Evolutionary conservation across 2,113 vertebrate genomes (phyloP), one percentile per base, ranked within the genome.

Genomic region (Calyptomena viridis): DNA sequence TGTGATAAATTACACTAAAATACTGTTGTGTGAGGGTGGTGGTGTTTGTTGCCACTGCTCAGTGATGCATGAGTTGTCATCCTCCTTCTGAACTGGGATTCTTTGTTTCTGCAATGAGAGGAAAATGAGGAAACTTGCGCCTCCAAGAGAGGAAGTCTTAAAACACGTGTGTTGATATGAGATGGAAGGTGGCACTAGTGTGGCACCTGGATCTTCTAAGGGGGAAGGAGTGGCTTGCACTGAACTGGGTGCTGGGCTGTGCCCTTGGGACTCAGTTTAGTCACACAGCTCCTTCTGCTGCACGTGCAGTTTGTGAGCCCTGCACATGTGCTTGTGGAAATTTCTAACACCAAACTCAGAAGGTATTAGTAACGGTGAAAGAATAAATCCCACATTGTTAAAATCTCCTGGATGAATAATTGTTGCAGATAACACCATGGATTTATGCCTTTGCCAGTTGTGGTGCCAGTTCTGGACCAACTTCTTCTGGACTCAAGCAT

Each of bases 181-280:
- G 73, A 13, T 28, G 56, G 64, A 60, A 86, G 66, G 60, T 35
- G 62, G 39, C 28, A 18, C 40, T 44, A 16, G 3, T 6, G 74
- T 64, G 80, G 60, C 90, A 71, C 76, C 75, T 46, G 58, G 35
- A 14, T 33, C 17, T 46, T 40, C 13, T 12, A 0, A 9, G 5
- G 1, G 10, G 23, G 20, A 42, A 73, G 84, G 71, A 66, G 74
- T 49, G 66, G 60, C 58, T 76, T 28, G 21, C 31, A 18, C 46
- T 23, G 39, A 24, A 6, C 64, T 0, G 7, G n/a, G 83, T 0
- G 0, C 59, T 49, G 49, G 2, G 39, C 53, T 0, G 3, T 46
- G 25, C 62, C 87, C 58, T 49, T n/a, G 63, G 85, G 53, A 67
- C 63, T 68, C 3, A 1, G 49, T 49, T 79, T 6, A 62, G 59